Evolutionary conservation across 2,888 invertebrate genomes (phyloP).

Genomic region (Lithophane socia): DNA sequence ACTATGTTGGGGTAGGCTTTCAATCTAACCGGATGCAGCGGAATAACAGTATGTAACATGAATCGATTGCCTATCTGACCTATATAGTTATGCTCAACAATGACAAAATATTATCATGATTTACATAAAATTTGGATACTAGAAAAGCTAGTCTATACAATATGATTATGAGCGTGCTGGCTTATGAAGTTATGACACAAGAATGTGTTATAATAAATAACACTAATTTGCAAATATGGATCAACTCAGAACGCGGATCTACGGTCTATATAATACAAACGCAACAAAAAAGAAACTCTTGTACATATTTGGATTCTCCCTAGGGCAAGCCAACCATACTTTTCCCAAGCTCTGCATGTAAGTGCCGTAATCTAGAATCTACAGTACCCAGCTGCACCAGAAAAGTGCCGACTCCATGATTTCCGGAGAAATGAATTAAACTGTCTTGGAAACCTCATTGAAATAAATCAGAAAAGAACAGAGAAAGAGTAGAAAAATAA

Average conservation of each 20-base stretch:
- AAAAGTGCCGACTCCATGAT: not conserved
- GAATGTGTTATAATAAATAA: slow-evolving; percentile 21
- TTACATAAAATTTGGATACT: slow-evolving; percentile 13
- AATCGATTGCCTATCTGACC: too few relatives aligned
- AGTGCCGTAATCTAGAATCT: not conserved
- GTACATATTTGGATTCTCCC: not conserved
- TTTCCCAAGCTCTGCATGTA: not conserved
- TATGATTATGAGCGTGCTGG: slow-evolving; percentile 10
- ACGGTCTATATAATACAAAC: not conserved
- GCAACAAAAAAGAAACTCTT: not conserved
- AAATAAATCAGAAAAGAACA: not conserved
- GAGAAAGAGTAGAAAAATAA: not conserved
- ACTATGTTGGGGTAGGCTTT: too few relatives aligned
- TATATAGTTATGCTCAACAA: not conserved
- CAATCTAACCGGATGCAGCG: too few relatives aligned
- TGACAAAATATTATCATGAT: slow-evolving; percentile 11
- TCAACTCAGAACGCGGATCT: slow-evolving; percentile 20
- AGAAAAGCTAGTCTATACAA: not conserved
- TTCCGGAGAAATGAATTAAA: not conserved
- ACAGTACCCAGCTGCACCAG: not conserved
- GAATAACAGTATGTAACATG: too few relatives aligned
- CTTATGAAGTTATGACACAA: slow-evolving; percentile 11
- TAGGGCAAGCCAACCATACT: not conserved
- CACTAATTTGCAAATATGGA: slow-evolving; percentile 35
- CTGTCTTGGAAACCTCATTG: not conserved